These are phyloP conservation scores for Calameuta idolon DNA, from an alignment of 2,888 invertebrate species.

Conservation along the genomic window DNA sequence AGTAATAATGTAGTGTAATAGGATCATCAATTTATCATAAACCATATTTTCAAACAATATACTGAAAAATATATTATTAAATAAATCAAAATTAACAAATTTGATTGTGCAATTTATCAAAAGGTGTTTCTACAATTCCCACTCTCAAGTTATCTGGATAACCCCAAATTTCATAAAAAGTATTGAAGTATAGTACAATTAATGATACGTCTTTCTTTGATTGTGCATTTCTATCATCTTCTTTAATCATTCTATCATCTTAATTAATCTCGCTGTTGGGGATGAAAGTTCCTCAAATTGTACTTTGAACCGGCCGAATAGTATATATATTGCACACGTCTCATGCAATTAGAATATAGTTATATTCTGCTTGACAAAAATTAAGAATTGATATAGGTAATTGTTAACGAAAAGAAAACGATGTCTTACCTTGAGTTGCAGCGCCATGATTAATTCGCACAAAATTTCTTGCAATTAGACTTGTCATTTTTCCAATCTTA, in stretches of 20 bases:
- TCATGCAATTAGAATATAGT: background rate
- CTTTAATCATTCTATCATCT: no score
- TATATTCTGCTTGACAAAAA: constrained; percentile 13
- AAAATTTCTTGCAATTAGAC: constrained; percentile 44
- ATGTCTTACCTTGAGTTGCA: constrained; percentile 39
- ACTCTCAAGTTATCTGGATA: background rate
- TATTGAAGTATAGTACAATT: background rate
- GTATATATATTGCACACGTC: constrained; percentile 18
- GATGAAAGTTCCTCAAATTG: constrained; percentile 23
- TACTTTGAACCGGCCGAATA: constrained; percentile 33
- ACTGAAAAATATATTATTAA: background rate
- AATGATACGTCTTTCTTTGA: background rate
- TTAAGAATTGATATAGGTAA: constrained; percentile 5
- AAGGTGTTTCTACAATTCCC: background rate
- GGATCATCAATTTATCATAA: background rate
- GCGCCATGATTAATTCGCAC: constrained; percentile 40
- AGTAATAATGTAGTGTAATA: background rate
- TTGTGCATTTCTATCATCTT: background rate
- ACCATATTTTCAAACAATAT: background rate
- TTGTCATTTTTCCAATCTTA: constrained; percentile 40
- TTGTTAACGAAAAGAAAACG: constrained; percentile 9
- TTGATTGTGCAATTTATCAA: no score
- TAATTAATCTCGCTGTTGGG: constrained; percentile 5
- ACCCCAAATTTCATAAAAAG: background rate
- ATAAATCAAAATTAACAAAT: background rate